Evolutionary conservation across 2,888 invertebrate species (phyloP), one percentile per base, ranked within the genome.

Genomic region (Calliopum simillimum): DNA sequence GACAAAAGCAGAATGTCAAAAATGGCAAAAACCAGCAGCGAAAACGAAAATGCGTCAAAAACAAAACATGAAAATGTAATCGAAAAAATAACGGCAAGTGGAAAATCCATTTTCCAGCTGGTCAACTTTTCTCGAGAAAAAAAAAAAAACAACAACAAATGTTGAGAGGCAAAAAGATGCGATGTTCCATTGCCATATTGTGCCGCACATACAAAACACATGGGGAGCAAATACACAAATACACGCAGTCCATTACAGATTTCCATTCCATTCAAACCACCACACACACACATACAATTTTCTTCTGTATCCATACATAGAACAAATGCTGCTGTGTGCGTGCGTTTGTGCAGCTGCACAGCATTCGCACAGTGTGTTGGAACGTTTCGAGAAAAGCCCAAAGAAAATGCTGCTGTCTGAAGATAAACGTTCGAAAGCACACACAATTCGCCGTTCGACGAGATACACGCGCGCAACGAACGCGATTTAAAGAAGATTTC

Each of bases 401-500:
- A 53, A 33, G 46, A 14, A 53, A n/a, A n/a, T n/a, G n/a, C n/a
- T 47, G 23, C 25, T 41, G 49, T 33, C 47, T 47, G 49, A 47
- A 51, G 59, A 67, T 43, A 58, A 19, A 47, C 43, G 59, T 59
- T 58, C 49, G 58, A 47, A 49, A 21, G 53, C 55, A 43, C 51
- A 66, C 65, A 56, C 46, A 46, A 25, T 46, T 58, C 56, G 51
- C 63, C 43, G 59, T 61, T 53, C 65, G 59, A 44, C 43, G 59
- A 70, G 70, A 51, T 33, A 59, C 70, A 70, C 65, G 65, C 70
- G 61, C 68, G 51, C 41, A 14, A 25, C 64, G 53, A 33, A 47
- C 59, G 59, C 44, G 53, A 43, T 47, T n/a, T 47, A 46, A 56
- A 33, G 56, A 55, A 55, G 12, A 21, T 19, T 23, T 33, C 14